A percentile compares a stretch with the other conserved stretches of the same genome.
Conservation (phyloP, 2,888 invertebrate genomes). For the Argyresthia albistria region DNA sequence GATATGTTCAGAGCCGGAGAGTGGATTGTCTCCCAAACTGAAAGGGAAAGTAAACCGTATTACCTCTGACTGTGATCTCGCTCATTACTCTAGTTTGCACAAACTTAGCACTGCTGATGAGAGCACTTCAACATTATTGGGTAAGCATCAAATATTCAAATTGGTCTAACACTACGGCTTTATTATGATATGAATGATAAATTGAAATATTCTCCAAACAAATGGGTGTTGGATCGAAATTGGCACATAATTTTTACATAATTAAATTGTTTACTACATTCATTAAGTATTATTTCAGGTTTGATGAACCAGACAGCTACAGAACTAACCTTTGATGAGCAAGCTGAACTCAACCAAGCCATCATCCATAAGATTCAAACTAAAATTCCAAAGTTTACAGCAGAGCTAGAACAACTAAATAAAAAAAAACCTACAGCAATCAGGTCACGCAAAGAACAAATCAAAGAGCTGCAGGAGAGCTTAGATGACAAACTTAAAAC, state of each 20-base stretch:
- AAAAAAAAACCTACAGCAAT: constrained; percentile 18
- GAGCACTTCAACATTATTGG: constrained; percentile 48
- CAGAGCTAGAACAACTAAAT: constrained; percentile 38
- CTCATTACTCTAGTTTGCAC: constrained; percentile 50
- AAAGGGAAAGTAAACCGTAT: constrained; percentile 50
- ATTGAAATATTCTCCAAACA: too few relatives aligned
- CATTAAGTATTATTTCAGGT: constrained; percentile 43
- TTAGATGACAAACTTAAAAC: constrained; percentile 43
- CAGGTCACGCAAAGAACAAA: constrained; percentile 27
- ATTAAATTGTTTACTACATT: too few relatives aligned
- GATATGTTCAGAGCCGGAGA: constrained; percentile 30
- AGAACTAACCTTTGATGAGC: constrained; percentile 55
- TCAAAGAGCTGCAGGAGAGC: constrained; percentile 39
- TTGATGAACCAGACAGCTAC: constrained; percentile 41
- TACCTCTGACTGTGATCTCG: constrained; percentile 50
- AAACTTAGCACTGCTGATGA: constrained; percentile 51
- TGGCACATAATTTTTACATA: too few relatives aligned
- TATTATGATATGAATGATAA: too few relatives aligned
- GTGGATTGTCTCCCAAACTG: constrained; percentile 34
- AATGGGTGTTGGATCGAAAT: too few relatives aligned
- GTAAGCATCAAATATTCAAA: too few relatives aligned
- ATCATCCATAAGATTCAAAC: constrained; percentile 44
- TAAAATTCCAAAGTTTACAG: constrained; percentile 37
- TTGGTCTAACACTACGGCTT: too few relatives aligned
- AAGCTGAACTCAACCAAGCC: constrained; percentile 50